Conservation (phyloP, 23 tunicate genomes). For the Halocynthia aurantium region DNA sequence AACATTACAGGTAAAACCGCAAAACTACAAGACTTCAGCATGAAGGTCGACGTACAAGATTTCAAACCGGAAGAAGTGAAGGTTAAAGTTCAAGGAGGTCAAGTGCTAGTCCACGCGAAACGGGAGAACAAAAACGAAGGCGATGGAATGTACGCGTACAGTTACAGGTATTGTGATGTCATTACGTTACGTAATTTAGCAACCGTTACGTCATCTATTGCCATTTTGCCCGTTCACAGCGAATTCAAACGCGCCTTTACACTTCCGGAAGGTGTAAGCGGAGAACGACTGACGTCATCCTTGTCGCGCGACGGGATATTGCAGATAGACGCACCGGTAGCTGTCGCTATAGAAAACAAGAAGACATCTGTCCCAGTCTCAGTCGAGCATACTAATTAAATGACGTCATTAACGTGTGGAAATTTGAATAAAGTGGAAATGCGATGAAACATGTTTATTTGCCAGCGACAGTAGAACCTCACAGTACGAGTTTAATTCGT, state of each 20-base stretch:
- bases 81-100: constrained; percentile 53
- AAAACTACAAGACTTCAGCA: neutral
- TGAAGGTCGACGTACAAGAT: constrained; percentile 66
- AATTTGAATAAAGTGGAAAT: too few relatives aligned
- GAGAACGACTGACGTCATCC: constrained; percentile 42
- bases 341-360: constrained; percentile 21
- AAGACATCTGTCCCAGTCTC: neutral
- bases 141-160: constrained; percentile 68
- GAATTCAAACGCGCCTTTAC: constrained; percentile 49
- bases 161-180: constrained; percentile 32
- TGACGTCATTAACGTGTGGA: too few relatives aligned
- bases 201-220: neutral
- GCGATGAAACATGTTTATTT: too few relatives aligned
- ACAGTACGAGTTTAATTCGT: too few relatives aligned
- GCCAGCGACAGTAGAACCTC: too few relatives aligned
- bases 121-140: constrained; percentile 67
- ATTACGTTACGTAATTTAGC: too few relatives aligned
- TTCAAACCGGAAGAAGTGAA: constrained; percentile 76
- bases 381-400: constrained; percentile 12
- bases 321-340: constrained; percentile 49
- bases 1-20: neutral
- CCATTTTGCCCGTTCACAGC: constrained; percentile 27
- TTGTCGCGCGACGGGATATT: constrained; percentile 41
- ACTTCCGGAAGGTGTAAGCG: constrained; percentile 40
- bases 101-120: constrained; percentile 57